These are phyloP conservation scores for Acleris holmiana DNA, from an alignment of 2,888 invertebrate genomes.

Conservation along the genomic window DNA sequence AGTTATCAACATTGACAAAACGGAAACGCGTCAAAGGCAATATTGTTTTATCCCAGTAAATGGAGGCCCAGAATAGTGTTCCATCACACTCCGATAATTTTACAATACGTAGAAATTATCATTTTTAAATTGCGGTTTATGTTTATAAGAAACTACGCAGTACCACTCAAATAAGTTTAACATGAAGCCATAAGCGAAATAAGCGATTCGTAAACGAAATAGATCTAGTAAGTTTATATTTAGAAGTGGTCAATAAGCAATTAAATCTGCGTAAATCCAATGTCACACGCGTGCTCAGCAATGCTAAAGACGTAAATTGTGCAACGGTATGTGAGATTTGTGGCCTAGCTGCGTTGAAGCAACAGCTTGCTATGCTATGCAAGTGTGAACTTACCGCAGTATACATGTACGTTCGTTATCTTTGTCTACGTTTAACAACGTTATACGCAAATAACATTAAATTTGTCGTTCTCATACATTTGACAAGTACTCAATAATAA, in stretches of 20 bases:
- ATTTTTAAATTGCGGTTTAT: too few relatives aligned
- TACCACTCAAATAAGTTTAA: too few relatives aligned
- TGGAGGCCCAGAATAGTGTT: too few relatives aligned
- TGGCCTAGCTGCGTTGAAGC: constrained; percentile 16
- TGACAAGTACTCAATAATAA: background rate
- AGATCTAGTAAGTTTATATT: constrained; percentile 18
- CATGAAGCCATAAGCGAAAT: background rate
- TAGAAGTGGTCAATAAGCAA: constrained; percentile 30
- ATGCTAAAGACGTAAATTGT: constrained; percentile 49
- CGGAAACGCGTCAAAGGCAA: too few relatives aligned
- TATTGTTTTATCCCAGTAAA: too few relatives aligned
- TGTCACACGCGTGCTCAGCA: constrained; percentile 50
- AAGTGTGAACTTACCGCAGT: background rate
- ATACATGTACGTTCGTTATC: background rate
- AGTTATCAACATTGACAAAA: too few relatives aligned
- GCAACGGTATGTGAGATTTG: constrained; percentile 44
- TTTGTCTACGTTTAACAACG: background rate
- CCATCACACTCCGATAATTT: too few relatives aligned
- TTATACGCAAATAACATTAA: background rate
- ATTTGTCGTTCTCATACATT: background rate
- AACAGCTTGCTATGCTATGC: constrained; percentile 2
- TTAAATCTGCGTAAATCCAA: constrained; percentile 51
- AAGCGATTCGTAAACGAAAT: background rate
- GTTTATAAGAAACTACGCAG: too few relatives aligned
- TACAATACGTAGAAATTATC: too few relatives aligned